Base-by-base conservation (phyloP, 2,888 invertebrate genomes). In the Caenorhabditis afra region DNA sequence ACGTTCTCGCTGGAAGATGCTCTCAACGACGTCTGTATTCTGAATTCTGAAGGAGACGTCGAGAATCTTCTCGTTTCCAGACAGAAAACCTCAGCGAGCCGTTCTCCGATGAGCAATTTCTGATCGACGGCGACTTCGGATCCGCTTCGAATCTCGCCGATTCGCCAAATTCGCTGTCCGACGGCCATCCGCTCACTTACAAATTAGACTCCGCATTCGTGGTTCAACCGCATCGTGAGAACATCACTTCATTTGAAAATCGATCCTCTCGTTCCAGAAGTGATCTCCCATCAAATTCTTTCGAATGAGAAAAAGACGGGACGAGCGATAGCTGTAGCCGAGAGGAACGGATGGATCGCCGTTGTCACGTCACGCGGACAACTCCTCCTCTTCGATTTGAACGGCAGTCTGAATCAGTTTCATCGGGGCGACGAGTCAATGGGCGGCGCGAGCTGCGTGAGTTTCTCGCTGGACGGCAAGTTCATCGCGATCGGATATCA, bases 1-100 rank as follows among this genome's bases (percentile, higher is more conserved):
- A 82, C 84, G 1, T 82, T 87, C 20, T 79, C 86, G 1, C 61
- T 88, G n/a, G 88, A 88, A 49, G 87, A 88, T 39, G 87, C 84
- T 7, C 76, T 88, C 18, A 71, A 81, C 16, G 78, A 83, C 49
- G 83, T 81, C 35, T 53, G 35, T 11, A 29, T 29, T 7, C 29
- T 7, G 29, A 7, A 29, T 29, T 29, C 29, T 29, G 29, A 29
- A 29, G n/a, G n/a, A n/a, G 4, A 14, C 16, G 47, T 20, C 20
- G n/a, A 7, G 20, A 23, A 52, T 29, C 29, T 3, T 29, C 29
- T 11, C 14, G 3, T 3, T 52, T 52, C 11, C 45, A 83, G 83
- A 75, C 79, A 8, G 81, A 81, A 23, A 55, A 79, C 39, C 65
- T 83, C 7, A 77, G 74, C 20, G 83, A 83, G 20, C 79, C 83